Conservation (phyloP, 2,888 invertebrate species). For the Polylopha cassiicola region DNA sequence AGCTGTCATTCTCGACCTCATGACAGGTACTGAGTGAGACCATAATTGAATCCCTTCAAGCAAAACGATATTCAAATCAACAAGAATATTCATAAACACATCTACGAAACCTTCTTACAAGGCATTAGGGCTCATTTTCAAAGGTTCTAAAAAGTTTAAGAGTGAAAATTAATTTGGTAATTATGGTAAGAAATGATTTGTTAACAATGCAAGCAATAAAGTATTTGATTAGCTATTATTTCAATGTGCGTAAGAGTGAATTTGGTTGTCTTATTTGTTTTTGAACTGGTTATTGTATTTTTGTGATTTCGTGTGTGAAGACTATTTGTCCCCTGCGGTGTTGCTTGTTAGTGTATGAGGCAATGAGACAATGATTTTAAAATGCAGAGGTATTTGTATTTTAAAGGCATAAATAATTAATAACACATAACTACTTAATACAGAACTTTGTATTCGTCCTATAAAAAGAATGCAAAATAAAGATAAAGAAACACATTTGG, state of each 20-base stretch:
- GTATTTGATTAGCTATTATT: background rate
- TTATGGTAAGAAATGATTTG: too few relatives aligned
- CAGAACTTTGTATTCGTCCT: too few relatives aligned
- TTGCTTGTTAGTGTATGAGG: constrained; percentile 10
- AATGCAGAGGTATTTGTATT: constrained; percentile 5
- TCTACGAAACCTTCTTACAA: background rate
- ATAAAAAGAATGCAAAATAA: too few relatives aligned
- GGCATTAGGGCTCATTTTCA: background rate
- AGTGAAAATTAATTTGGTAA: too few relatives aligned
- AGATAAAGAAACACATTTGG: too few relatives aligned
- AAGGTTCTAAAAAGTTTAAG: too few relatives aligned
- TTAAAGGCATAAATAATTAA: too few relatives aligned
- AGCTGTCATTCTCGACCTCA: constrained; percentile 16
- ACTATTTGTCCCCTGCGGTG: constrained; percentile 21
- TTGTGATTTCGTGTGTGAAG: constrained; percentile 4
- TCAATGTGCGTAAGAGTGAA: background rate
- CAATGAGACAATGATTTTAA: constrained; percentile 16
- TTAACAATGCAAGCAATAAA: too few relatives aligned
- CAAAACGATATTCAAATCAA: too few relatives aligned
- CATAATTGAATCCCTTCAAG: constrained; percentile 22
- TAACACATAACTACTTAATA: too few relatives aligned
- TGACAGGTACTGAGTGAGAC: constrained; percentile 10
- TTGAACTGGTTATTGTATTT: background rate
- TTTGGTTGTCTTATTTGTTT: background rate
- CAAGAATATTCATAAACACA: too few relatives aligned